phyloP scores from a whole-genome alignment of 64 coral and sea anemone species.

The Stichodactyla helianthus region DNA sequence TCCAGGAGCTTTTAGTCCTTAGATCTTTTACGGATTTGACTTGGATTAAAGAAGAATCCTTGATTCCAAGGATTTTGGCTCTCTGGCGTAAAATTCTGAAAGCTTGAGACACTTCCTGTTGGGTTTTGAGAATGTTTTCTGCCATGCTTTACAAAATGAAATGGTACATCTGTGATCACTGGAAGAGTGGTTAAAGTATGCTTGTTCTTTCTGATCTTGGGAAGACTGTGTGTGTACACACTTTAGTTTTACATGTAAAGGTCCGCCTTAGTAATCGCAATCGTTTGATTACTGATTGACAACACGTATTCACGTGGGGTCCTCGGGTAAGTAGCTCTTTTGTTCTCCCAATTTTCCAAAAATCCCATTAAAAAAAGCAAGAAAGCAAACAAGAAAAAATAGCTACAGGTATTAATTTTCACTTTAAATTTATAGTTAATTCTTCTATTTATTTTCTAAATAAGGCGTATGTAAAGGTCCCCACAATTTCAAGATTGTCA shows the following conservation, averaged over 20 bases:
- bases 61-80: constrained; percentile 64
- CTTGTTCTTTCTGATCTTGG: neutral
- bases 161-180: neutral
- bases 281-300: neutral
- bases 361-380: too few relatives aligned
- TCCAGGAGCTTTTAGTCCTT: constrained; percentile 4
- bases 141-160: neutral
- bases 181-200: neutral
- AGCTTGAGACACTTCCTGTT: constrained; percentile 34
- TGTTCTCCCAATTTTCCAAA: too few relatives aligned
- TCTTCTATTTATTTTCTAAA: too few relatives aligned
- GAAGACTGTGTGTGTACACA: neutral
- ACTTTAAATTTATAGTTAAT: too few relatives aligned
- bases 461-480: too few relatives aligned
- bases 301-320: too few relatives aligned
- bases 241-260: neutral
- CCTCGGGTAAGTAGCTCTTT: too few relatives aligned
- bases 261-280: neutral
- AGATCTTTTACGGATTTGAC: constrained; percentile 62
- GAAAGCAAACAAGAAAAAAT: too few relatives aligned
- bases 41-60: constrained; percentile 52
- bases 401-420: too few relatives aligned
- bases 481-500: neutral
- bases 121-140: neutral
- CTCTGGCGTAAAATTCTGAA: constrained; percentile 43